Evolutionary conservation across 2,113 vertebrate species (phyloP).

Genomic region (Pipa parva): DNA sequence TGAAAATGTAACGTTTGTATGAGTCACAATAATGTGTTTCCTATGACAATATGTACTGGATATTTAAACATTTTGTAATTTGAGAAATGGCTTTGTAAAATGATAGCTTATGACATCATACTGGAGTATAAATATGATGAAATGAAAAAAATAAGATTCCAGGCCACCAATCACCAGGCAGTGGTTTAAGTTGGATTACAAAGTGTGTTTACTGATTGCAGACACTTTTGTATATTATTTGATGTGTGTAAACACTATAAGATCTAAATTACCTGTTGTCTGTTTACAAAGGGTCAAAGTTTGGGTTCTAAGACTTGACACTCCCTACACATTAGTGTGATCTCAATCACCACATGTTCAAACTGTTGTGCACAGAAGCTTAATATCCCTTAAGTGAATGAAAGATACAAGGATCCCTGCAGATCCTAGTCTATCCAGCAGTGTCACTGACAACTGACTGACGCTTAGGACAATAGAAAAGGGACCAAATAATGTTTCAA

Average conservation of each 20-base stretch:
- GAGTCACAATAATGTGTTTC: too few species aligned
- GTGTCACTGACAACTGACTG: constrained; percentile 16
- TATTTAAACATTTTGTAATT: too few species aligned
- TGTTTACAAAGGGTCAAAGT: neutral
- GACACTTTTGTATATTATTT: too few species aligned
- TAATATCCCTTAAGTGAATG: constrained; percentile 10
- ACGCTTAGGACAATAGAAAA: constrained; percentile 35
- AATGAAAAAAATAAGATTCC: too few species aligned
- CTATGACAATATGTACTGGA: too few species aligned
- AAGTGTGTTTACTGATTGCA: too few species aligned
- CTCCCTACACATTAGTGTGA: neutral
- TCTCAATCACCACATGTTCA: neutral
- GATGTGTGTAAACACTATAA: neutral
- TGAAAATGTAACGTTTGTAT: too few species aligned
- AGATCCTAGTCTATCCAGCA: neutral
- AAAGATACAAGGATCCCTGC: constrained; percentile 7
- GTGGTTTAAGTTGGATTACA: too few species aligned
- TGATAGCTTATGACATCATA: too few species aligned
- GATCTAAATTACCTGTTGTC: neutral
- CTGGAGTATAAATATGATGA: too few species aligned
- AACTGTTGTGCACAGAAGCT: neutral
- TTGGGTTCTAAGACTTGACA: neutral
- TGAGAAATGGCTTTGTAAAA: too few species aligned
- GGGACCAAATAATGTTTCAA: constrained; percentile 12
- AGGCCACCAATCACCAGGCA: too few species aligned